Evolutionary conservation across 1,140 invertebrate species (phyloP), one percentile per base, ranked within the genome.

Genomic region (Eubasilissa regina): DNA sequence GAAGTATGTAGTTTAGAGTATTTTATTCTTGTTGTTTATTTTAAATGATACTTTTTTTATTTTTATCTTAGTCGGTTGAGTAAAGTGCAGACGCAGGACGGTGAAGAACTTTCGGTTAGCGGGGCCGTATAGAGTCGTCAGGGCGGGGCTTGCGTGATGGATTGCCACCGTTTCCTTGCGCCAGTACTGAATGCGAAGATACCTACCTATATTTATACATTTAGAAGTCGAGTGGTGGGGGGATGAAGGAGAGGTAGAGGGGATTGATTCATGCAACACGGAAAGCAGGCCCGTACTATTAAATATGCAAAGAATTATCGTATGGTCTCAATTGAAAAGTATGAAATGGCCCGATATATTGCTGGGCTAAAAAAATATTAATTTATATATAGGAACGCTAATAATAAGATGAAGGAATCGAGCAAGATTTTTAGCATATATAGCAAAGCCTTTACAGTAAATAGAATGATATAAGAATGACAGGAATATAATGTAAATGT

Each of bases 111-210:
- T 73, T 73, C 4, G 9, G 68, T 19, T 77, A 83, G 84, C 84
- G 84, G 82, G 79, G 83, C 85, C 87, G 84, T 89, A 89, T 89
- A 89, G 87, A 89, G 88, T 88, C 89, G 88, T 89, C 87, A 89
- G 88, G 88, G 88, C 88, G 88, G 88, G 85, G 88, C 86, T 81
- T 87, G 83, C 9, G 86, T 89, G 88, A 89, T 88, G 88, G 87
- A 89, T 89, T 87, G 87, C 85, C 25, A 15, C 55, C 56, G 74
- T 62, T 62, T 76, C 44, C 74, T 60, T 48, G 58, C 44, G 43
- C 58, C 64, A 35, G 44, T 8, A 25, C 48, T 73, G 51, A 53
- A 21, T 55, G 35, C 21, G 44, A 47, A 43, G 13, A 47, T 21
- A 6, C 45, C 35, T 25, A 13, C 35, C n/a, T 62, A 43, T 62